A percentile compares a stretch with the other conserved stretches of the same genome.
phyloP scores from a whole-genome alignment of 2,888 invertebrate genomes.

The Tinea pellionella region DNA sequence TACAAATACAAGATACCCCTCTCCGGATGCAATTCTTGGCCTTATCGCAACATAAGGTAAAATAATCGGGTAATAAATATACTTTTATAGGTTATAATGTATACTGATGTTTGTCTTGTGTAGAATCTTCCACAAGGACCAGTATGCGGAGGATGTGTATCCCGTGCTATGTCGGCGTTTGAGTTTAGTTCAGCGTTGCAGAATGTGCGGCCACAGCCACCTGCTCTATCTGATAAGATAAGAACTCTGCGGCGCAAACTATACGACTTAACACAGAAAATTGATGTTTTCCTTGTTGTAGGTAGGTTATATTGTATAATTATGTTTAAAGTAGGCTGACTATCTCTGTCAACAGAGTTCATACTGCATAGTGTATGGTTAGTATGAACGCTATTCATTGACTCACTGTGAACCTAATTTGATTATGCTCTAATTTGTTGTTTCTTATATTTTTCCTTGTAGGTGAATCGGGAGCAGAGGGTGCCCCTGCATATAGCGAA shows the following conservation, averaged over 20 bases:
- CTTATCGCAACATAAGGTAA: slow-evolving; percentile 51
- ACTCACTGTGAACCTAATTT: too few species aligned
- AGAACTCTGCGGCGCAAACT: slow-evolving; percentile 43
- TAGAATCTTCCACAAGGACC: slow-evolving; percentile 50
- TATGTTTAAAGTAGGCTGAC: too few species aligned
- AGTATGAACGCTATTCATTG: too few species aligned
- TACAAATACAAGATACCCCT: slow-evolving; percentile 34
- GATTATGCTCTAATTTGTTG: too few species aligned
- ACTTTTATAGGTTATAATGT: not conserved
- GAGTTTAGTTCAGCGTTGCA: slow-evolving; percentile 38
- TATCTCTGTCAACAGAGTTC: too few species aligned
- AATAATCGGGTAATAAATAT: not conserved
- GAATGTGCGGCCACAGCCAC: slow-evolving; percentile 32
- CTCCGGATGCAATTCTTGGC: slow-evolving; percentile 51
- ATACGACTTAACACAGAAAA: slow-evolving; percentile 55
- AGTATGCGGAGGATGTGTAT: slow-evolving; percentile 40
- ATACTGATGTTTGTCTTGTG: not conserved
- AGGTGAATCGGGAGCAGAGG: slow-evolving; percentile 20
- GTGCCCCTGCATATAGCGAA: slow-evolving; percentile 41
- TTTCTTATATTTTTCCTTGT: not conserved
- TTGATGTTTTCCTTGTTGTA: slow-evolving; percentile 59
- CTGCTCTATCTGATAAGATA: slow-evolving; percentile 50
- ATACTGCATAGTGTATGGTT: too few species aligned
- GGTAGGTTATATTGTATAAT: slow-evolving; percentile 25
- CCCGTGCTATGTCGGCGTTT: slow-evolving; percentile 43